phyloP scores from a whole-genome alignment of 2,888 invertebrate species.

The Augiades crinisus region DNA sequence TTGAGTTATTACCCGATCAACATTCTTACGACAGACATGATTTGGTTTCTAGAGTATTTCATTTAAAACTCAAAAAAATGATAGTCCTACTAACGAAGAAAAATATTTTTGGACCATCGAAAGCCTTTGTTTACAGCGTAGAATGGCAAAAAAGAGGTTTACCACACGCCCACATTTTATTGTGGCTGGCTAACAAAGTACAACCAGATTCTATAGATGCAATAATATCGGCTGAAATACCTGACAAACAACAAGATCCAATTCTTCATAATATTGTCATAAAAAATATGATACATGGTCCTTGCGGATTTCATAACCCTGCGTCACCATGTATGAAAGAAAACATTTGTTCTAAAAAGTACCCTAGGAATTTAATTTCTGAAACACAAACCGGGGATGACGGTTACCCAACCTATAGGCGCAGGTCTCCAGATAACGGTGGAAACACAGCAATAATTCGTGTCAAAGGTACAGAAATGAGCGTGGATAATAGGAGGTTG shows the following conservation, averaged over 20 bases:
- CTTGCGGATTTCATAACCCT: slow-evolving; percentile 28
- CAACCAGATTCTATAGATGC: slow-evolving; percentile 29
- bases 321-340: slow-evolving; percentile 36
- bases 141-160: slow-evolving; percentile 36
- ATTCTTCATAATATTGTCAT: slow-evolving; percentile 26
- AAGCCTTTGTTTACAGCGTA: slow-evolving; percentile 27
- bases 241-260: slow-evolving; percentile 22
- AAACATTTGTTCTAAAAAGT: slow-evolving; percentile 48
- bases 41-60: slow-evolving; percentile 34
- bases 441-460: slow-evolving; percentile 20
- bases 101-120: slow-evolving; percentile 29
- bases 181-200: slow-evolving; percentile 31
- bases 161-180: slow-evolving; percentile 31
- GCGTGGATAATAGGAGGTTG: slow-evolving; percentile 8
- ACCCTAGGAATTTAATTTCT: slow-evolving; percentile 33
- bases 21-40: slow-evolving; percentile 33
- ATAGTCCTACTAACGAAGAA: slow-evolving; percentile 30
- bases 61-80: slow-evolving; percentile 35
- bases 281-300: slow-evolving; percentile 33
- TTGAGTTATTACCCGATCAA: slow-evolving; percentile 29
- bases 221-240: slow-evolving; percentile 23
- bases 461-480: slow-evolving; percentile 22
- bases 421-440: slow-evolving; percentile 36
- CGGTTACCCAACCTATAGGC: slow-evolving; percentile 37
- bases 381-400: slow-evolving; percentile 39